These are phyloP conservation scores for Stigmatopora argus DNA, from an alignment of 2,113 vertebrate species.

Conservation along the genomic window DNA sequence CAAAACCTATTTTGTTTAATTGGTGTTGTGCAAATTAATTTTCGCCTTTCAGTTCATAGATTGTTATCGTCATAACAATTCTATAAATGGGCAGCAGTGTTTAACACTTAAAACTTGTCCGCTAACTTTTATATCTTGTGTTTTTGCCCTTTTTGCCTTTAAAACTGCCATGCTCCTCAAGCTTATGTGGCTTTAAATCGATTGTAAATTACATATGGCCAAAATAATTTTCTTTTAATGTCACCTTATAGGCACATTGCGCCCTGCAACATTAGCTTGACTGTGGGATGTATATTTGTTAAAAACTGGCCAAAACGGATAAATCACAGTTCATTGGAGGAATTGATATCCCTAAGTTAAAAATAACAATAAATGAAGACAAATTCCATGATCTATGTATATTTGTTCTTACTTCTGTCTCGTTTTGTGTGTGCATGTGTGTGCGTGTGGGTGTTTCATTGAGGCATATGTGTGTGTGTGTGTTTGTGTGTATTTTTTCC, in stretches of 20 bases:
- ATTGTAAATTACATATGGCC: not conserved
- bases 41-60: not conserved
- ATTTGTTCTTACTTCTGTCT: too few relatives aligned
- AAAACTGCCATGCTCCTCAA: not conserved
- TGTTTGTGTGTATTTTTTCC: too few relatives aligned
- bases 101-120: not conserved
- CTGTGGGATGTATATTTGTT: too few relatives aligned
- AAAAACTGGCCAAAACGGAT: too few relatives aligned
- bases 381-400: too few relatives aligned
- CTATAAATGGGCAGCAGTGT: not conserved
- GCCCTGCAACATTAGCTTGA: not conserved
- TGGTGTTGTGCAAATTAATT: not conserved
- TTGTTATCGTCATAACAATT: not conserved
- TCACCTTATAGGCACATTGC: not conserved
- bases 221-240: not conserved
- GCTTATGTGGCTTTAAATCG: not conserved
- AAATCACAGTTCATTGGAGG: too few relatives aligned
- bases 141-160: not conserved
- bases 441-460: too few relatives aligned
- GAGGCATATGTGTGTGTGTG: too few relatives aligned
- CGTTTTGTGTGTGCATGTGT: too few relatives aligned
- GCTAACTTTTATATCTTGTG: not conserved
- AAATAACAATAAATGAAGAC: too few relatives aligned
- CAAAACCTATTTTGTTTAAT: conserved; percentile 5
- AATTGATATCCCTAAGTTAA: too few relatives aligned